Evolutionary conservation across 1,140 invertebrate genomes (phyloP), one percentile per base, ranked within the genome.

Genomic region (Hestina assimilis): DNA sequence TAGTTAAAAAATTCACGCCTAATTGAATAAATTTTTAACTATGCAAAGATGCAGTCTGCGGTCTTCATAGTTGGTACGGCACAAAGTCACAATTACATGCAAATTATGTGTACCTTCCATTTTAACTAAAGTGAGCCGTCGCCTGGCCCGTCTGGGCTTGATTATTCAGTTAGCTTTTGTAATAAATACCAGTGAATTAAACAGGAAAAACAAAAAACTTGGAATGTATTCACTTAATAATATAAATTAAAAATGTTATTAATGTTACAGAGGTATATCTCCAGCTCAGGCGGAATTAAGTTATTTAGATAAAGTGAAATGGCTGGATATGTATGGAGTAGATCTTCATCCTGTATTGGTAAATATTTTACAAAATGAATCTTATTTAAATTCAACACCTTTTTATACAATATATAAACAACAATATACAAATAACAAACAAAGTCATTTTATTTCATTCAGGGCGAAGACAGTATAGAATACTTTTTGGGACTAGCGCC

Each of bases 401-500:
- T 15, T 52, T 40, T 23, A 53, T 23, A n/a, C n/a, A n/a, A n/a
- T n/a, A n/a, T n/a, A n/a, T n/a, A n/a, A n/a, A n/a, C n/a, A n/a
- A n/a, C n/a, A n/a, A n/a, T n/a, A n/a, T 51, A 19, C 17, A 19
- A 17, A 45, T 4, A 33, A 29, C 11, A 31, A 55, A 59, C 19
- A 14, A 62, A 51, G 62, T 60, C 58, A 67, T 72, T 59, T 75
- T 69, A n/a, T 45, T 52, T 65, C 45, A 60, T 50, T 41, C 89
- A 98, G 96, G 97, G 98, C 43, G 96, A 98, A 91, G 98, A 99
- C 90, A 97, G 96, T 63, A 96, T 97, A 45, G 96, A 98, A 75
- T 99, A 99, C 89, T 97, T 95, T 89, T 91, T 99, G 68, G 98
- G 98, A 21, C 89, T 99, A 63, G 99, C 98, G 41, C 98, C 98